These are phyloP conservation scores for Trilocha varians DNA, from an alignment of 2,888 invertebrate species.

Conservation along the genomic window DNA sequence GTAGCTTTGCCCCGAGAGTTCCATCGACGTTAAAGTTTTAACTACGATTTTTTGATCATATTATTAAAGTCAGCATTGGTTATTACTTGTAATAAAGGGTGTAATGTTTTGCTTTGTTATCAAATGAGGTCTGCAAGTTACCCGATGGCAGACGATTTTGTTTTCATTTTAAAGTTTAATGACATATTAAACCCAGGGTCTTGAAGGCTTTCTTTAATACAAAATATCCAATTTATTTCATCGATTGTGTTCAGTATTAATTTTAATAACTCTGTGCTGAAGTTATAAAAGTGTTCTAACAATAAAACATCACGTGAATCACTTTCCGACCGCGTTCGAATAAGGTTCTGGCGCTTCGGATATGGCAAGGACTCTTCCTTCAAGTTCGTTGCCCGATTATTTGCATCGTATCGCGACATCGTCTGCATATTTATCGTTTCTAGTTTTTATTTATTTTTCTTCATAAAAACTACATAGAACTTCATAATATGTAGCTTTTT, in stretches of 20 bases:
- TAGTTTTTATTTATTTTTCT: slow-evolving; percentile 15
- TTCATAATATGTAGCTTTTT: background rate
- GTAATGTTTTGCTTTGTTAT: too few relatives aligned
- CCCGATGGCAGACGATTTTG: slow-evolving; percentile 16
- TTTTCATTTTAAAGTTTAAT: slow-evolving; percentile 8
- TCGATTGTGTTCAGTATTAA: too few relatives aligned
- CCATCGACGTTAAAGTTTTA: too few relatives aligned
- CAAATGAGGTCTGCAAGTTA: too few relatives aligned
- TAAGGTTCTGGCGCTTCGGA: slow-evolving; percentile 39
- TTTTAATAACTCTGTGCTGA: too few relatives aligned
- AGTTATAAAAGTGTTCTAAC: background rate
- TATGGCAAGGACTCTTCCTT: slow-evolving; percentile 56
- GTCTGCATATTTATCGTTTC: slow-evolving; percentile 55
- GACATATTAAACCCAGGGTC: slow-evolving; percentile 33
- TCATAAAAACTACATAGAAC: background rate
- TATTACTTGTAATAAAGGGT: too few relatives aligned
- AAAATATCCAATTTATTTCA: too few relatives aligned
- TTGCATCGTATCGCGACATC: slow-evolving; percentile 46
- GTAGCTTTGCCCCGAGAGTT: too few relatives aligned
- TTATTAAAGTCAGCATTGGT: too few relatives aligned
- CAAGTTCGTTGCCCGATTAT: slow-evolving; percentile 64
- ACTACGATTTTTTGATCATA: too few relatives aligned
- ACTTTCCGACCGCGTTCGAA: slow-evolving; percentile 31
- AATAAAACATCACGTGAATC: slow-evolving; percentile 31
- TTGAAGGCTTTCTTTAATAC: too few relatives aligned